Evolutionary conservation across 2,797 vertebrate genomes (phyloP).

Genomic region (Otolemur crassicaudatus): DNA sequence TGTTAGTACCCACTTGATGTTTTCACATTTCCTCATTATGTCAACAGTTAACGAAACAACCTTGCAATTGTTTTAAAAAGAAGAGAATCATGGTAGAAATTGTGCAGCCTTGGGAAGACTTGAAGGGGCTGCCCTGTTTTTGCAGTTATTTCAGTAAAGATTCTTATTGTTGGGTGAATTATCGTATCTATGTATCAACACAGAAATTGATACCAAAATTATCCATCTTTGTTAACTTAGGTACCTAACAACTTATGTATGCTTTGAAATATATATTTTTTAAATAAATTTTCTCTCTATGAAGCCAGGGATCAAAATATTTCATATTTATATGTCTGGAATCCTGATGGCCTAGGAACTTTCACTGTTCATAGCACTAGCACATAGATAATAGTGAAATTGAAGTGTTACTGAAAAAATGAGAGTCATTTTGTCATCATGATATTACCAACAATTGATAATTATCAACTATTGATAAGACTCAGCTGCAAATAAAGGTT

Average conservation of each 20-base stretch:
- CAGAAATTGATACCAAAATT: background rate
- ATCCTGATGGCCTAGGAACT: background rate
- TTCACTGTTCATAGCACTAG: background rate
- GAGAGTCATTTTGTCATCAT: background rate
- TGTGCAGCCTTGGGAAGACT: background rate
- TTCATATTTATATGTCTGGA: background rate
- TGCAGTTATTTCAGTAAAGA: background rate
- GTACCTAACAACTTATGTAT: background rate
- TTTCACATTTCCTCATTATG: background rate
- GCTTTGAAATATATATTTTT: background rate
- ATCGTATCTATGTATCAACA: background rate
- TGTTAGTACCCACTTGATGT: background rate
- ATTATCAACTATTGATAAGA: background rate
- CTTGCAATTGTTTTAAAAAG: background rate
- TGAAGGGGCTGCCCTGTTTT: background rate
- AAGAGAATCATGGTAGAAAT: background rate
- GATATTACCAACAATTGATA: background rate
- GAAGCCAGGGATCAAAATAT: background rate
- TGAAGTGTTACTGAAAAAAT: background rate
- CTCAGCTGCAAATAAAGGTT: background rate
- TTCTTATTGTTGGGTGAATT: background rate
- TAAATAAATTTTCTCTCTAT: background rate
- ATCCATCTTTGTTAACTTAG: background rate
- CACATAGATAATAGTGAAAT: background rate
- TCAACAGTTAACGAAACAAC: background rate